A percentile compares a stretch with the other conserved stretches of the same genome.
Evolutionary conservation across 1,140 invertebrate species (phyloP).

Genomic region (Zaprionus vittiger): DNA sequence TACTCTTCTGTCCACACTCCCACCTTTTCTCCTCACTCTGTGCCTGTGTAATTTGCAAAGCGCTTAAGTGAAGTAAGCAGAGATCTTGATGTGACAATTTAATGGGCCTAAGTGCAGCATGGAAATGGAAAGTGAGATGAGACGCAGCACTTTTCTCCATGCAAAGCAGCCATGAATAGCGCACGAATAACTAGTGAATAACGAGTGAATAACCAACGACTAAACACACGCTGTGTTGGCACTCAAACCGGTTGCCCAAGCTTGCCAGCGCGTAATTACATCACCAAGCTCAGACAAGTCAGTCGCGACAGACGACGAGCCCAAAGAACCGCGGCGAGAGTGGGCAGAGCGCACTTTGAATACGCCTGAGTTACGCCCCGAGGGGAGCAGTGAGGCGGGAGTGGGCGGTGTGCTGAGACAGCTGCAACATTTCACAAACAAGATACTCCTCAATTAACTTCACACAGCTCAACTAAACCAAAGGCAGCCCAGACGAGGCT

Average conservation of each 20-base stretch:
- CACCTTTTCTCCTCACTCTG: not conserved
- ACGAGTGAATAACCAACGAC: not conserved
- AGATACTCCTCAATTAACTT: conserved; percentile 12
- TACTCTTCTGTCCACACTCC: not conserved
- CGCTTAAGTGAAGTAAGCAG: conserved; percentile 49
- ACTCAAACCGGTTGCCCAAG: conserved; percentile 71
- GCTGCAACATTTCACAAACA: conserved; percentile 57
- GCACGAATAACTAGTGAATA: conserved; percentile 1
- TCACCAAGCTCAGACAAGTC: conserved; percentile 43
- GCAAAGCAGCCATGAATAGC: not conserved
- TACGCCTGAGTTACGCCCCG: conserved; percentile 46
- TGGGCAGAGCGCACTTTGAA: conserved; percentile 31
- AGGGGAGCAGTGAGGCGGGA: not conserved
- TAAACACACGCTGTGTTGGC: not conserved
- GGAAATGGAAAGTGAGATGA: conserved; percentile 56
- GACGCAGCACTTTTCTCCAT: not conserved
- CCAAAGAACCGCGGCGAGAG: conserved; percentile 17
- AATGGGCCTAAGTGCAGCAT: conserved; percentile 20
- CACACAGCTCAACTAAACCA: conserved; percentile 14
- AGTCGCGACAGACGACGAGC: not conserved
- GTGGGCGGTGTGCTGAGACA: conserved; percentile 1
- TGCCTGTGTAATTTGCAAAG: conserved; percentile 60
- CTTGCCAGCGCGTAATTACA: conserved; percentile 69
- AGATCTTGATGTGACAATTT: conserved; percentile 41
- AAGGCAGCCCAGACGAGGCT: conserved; percentile 1